Percentiles rank a stretch among this genome's conserved stretches.
These are phyloP conservation scores for Scotopteryx bipunctaria DNA, from an alignment of 2,888 invertebrate species.

Conservation along the genomic window DNA sequence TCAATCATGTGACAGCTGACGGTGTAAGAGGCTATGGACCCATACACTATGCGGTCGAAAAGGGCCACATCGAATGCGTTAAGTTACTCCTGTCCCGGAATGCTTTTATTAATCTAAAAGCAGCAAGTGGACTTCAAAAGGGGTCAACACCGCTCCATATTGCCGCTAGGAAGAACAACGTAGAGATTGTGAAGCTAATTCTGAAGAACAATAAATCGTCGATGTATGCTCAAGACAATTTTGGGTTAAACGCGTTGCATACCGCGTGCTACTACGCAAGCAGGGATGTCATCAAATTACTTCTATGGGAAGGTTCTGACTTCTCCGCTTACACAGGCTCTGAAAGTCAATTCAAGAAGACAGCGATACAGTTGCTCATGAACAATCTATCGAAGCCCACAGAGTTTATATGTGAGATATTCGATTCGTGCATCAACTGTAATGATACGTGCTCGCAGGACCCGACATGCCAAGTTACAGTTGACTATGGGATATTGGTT, in stretches of 20 bases:
- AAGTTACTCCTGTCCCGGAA: constrained; percentile 25
- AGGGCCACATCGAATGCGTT: constrained; percentile 49
- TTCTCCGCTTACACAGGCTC: constrained; percentile 34
- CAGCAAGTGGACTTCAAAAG: constrained; percentile 6
- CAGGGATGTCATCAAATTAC: constrained; percentile 24
- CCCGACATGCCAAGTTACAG: constrained; percentile 54
- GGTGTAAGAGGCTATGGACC: constrained; percentile 50
- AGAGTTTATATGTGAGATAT: constrained; percentile 68
- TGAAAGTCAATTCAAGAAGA: constrained; percentile 41
- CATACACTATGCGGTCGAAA: constrained; percentile 64
- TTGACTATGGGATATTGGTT: constrained; percentile 57
- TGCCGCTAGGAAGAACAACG: constrained; percentile 22
- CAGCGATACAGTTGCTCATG: constrained; percentile 56
- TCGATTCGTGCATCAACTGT: constrained; percentile 67
- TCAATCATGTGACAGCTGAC: constrained; percentile 40
- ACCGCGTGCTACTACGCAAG: constrained; percentile 67
- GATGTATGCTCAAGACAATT: constrained; percentile 44
- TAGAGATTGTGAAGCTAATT: constrained; percentile 23
- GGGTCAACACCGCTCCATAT: constrained; percentile 24
- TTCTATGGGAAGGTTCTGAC: constrained; percentile 28
- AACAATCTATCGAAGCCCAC: constrained; percentile 69
- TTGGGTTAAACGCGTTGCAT: constrained; percentile 47
- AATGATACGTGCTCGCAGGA: constrained; percentile 62
- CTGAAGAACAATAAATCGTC: constrained; percentile 23
- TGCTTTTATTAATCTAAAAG: constrained; percentile 23